phyloP scores from a whole-genome alignment of 2,888 invertebrate genomes.

The Philereme transversata region DNA sequence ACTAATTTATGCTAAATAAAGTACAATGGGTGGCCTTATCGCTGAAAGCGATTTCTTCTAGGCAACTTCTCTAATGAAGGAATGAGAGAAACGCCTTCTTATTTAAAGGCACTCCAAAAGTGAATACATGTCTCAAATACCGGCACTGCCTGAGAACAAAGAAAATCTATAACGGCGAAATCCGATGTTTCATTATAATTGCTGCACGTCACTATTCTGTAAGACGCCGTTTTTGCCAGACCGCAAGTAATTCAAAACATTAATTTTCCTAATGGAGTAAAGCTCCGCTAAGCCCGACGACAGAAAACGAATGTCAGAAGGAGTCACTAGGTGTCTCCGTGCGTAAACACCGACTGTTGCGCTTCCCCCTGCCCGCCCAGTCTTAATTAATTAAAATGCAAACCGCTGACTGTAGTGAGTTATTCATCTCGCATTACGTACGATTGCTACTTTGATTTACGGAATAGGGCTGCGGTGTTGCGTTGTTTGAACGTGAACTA shows the following conservation, averaged over 20 bases:
- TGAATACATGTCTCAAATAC: no score
- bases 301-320: constrained; percentile 60
- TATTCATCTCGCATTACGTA: constrained; percentile 56
- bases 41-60: no score
- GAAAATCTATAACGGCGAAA: constrained; percentile 7
- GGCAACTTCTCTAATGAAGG: no score
- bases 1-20: no score
- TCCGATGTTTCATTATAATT: constrained; percentile 29
- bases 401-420: constrained; percentile 68
- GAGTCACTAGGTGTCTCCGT: constrained; percentile 68
- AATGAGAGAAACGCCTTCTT: no score
- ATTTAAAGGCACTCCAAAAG: no score
- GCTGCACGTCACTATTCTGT: constrained; percentile 36
- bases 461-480: constrained; percentile 19
- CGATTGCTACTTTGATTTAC: constrained; percentile 61
- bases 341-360: constrained; percentile 74
- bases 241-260: constrained; percentile 79
- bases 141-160: background rate
- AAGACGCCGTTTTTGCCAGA: constrained; percentile 39
- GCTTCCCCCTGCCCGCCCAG: constrained; percentile 46
- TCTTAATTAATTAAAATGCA: constrained; percentile 81
- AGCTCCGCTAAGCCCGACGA: constrained; percentile 69
- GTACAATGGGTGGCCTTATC: no score
- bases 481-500: no score
- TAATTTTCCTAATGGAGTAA: constrained; percentile 84